Evolutionary conservation across 2,797 vertebrate species (phyloP).

Genomic region (Lophotriccus pileatus): DNA sequence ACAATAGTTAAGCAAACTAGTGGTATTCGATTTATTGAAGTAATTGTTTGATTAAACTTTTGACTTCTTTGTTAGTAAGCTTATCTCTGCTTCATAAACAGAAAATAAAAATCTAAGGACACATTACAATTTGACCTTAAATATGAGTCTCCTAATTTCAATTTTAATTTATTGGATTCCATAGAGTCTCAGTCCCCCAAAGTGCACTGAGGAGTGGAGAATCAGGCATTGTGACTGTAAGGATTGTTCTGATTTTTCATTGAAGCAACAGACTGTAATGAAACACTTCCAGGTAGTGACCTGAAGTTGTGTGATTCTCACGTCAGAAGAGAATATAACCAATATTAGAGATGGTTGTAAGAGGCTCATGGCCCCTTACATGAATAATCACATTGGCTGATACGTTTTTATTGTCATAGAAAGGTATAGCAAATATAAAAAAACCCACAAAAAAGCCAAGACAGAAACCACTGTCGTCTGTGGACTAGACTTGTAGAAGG

Average conservation of each 20-base stretch:
- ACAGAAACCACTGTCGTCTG: background rate
- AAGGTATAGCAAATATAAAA: background rate
- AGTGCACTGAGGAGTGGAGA: background rate
- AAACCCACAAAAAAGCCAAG: background rate
- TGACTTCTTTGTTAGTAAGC: background rate
- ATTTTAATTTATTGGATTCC: background rate
- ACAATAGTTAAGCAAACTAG: background rate
- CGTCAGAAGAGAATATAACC: background rate
- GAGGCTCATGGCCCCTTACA: background rate
- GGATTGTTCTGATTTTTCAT: background rate
- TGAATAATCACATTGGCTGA: background rate
- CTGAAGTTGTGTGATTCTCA: background rate
- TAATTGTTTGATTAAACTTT: background rate
- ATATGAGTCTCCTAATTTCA: background rate
- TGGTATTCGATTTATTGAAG: background rate
- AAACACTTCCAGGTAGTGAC: background rate
- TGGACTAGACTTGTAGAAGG: background rate
- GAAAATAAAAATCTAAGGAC: background rate
- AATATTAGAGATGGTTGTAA: background rate
- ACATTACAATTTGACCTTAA: background rate
- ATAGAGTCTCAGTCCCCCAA: background rate
- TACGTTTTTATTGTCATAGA: background rate
- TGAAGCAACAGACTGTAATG: background rate
- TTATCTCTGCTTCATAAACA: conserved; percentile 10
- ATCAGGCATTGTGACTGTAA: background rate